Evolutionary conservation across 2,888 invertebrate species (phyloP), one percentile per base, ranked within the genome.

Genomic region (Pseudolycoriella hygida): DNA sequence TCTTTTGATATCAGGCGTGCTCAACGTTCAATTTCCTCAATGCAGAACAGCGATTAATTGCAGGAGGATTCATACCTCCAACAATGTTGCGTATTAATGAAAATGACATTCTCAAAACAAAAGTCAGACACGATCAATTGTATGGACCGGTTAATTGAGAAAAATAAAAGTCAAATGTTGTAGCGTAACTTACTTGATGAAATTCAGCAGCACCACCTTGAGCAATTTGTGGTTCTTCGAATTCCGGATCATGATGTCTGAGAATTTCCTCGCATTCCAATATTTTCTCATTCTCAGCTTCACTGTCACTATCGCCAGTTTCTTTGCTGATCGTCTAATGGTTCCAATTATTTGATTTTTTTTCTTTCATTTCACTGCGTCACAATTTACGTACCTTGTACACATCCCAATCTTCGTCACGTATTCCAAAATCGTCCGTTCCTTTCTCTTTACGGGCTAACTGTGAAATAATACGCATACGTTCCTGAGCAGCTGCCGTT

Each of bases 381-480:
- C 25, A 25, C 8, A 6, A 25, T 25, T 25, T 6, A 6, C 25
- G 8, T 6, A 25, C 85, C 67, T 93, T 93, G 58, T 94, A 94
- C 2, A 93, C 90, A 65, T 93, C 90, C 93, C 93, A 94, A 61
- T 94, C 93, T 57, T 89, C 88, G 62, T 93, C 93, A 54, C 88
- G 74, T 67, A 84, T 78, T 25, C 93, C 93, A 67, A 94, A 94
- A 60, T 93, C 92, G 57, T 92, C 90, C 49, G 80, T 77, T 53
- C 81, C 74, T 55, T 77, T 80, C 55, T 80, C 80, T 56, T 80
- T 80, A 19, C 75, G 68, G 2, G 93, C 92, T 48, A 94, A 71
- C 55, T 86, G 84, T 42, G 89, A 90, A 51, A 94, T 90, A 53
- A 93, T 83, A 53, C 89, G 74, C 93, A 94, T 94, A 54, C 93